These are phyloP conservation scores for Nymphalis polychloros DNA, from an alignment of 2,888 invertebrate genomes.

Conservation along the genomic window DNA sequence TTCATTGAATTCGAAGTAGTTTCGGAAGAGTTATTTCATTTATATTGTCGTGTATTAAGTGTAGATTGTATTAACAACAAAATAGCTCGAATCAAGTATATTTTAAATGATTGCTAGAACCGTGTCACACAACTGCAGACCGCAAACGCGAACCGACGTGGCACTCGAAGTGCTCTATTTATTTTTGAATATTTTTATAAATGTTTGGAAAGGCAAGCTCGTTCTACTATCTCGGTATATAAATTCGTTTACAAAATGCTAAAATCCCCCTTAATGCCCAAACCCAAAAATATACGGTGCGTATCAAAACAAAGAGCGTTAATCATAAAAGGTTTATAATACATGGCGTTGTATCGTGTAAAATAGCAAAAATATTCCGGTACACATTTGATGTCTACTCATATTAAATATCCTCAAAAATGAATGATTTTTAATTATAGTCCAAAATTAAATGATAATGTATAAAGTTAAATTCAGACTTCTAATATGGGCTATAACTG, in stretches of 20 bases:
- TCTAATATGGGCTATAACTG: background rate
- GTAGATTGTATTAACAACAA: no score
- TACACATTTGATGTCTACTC: background rate
- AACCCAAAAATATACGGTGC: constrained; percentile 30
- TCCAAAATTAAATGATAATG: background rate
- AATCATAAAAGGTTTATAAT: constrained; percentile 36
- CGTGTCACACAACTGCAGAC: no score
- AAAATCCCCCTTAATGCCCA: constrained; percentile 26
- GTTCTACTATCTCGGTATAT: no score
- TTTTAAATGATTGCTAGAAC: no score
- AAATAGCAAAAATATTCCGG: constrained; percentile 21
- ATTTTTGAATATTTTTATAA: no score
- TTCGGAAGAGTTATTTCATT: no score
- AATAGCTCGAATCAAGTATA: no score
- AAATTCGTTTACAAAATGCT: constrained; percentile 6
- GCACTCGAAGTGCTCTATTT: no score
- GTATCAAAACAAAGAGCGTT: constrained; percentile 34
- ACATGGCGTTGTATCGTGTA: constrained; percentile 21
- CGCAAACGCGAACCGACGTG: no score
- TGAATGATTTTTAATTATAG: background rate
- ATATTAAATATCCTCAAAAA: background rate
- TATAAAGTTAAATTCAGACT: background rate
- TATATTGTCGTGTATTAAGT: no score
- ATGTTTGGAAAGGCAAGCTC: no score
- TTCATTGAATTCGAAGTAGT: no score